These are phyloP conservation scores for Ctenomys sociabilis DNA, from an alignment of 2,113 vertebrate species.

Conservation along the genomic window DNA sequence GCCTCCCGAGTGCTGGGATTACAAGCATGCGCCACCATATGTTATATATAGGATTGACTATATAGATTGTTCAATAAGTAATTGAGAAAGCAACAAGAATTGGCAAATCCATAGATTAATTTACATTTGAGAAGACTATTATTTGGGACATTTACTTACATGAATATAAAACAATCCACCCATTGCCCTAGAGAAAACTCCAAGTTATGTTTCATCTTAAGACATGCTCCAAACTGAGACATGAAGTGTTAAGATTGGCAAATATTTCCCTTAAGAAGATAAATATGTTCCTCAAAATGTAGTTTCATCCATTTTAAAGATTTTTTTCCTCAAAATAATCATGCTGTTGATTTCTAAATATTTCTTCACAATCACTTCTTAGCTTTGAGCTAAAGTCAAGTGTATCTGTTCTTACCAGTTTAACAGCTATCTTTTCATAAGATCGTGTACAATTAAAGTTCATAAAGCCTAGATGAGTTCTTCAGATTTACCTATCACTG, in stretches of 20 bases:
- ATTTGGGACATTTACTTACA: neutral
- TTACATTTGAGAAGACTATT: neutral
- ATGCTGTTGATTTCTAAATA: constrained; percentile 21
- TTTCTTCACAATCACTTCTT: neutral
- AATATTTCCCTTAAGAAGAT: neutral
- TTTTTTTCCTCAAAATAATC: neutral
- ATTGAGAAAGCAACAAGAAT: neutral
- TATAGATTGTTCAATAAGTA: constrained; percentile 23
- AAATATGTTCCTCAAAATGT: neutral
- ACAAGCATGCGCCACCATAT: too few relatives aligned
- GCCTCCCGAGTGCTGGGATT: too few relatives aligned
- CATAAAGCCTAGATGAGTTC: neutral
- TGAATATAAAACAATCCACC: neutral
- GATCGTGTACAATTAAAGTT: neutral
- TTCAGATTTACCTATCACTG: neutral
- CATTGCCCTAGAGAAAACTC: neutral
- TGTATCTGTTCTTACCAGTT: too few relatives aligned
- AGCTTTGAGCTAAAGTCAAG: too few relatives aligned
- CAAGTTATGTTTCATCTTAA: neutral
- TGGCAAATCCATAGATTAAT: neutral
- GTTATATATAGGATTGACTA: neutral
- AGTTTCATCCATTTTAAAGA: neutral
- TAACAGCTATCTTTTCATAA: neutral
- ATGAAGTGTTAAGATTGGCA: neutral
- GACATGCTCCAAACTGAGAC: neutral